A percentile compares a stretch with the other conserved stretches of the same genome.
Evolutionary conservation across 2,888 invertebrate species (phyloP).

Genomic region (Dioctria rufipes): DNA sequence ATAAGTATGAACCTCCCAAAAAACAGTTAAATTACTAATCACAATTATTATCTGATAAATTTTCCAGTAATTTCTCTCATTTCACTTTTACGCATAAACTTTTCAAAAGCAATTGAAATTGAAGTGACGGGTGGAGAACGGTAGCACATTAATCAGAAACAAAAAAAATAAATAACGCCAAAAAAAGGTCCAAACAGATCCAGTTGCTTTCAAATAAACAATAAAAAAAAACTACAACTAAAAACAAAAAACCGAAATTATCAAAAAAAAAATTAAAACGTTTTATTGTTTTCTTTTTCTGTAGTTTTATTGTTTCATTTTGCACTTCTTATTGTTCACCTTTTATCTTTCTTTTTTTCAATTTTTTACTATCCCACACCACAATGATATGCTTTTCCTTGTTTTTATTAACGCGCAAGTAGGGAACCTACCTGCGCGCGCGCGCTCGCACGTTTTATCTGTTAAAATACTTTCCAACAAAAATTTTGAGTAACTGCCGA

Average conservation of each 20-base stretch:
- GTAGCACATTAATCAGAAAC: not conserved
- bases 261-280: conserved; percentile 5
- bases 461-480: conserved; percentile 43
- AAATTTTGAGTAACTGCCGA: conserved; percentile 53
- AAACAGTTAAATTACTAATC: no score
- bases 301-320: conserved; percentile 3
- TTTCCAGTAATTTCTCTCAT: no score
- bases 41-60: no score
- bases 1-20: no score
- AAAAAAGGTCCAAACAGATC: no score
- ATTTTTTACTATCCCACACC: conserved; percentile 9
- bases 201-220: not conserved
- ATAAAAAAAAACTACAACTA: no score
- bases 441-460: conserved; percentile 20
- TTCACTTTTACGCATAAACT: no score
- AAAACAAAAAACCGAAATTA: not conserved
- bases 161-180: not conserved
- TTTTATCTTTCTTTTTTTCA: not conserved
- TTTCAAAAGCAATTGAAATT: no score
- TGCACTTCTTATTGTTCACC: not conserved
- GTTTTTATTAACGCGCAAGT: conserved; percentile 10
- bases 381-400: not conserved
- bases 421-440: not conserved
- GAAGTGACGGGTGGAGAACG: no score
- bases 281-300: no score